Percentiles rank a stretch among this genome's conserved stretches.
Evolutionary conservation across 2,797 vertebrate genomes (phyloP).

Genomic region (Gila robusta): DNA sequence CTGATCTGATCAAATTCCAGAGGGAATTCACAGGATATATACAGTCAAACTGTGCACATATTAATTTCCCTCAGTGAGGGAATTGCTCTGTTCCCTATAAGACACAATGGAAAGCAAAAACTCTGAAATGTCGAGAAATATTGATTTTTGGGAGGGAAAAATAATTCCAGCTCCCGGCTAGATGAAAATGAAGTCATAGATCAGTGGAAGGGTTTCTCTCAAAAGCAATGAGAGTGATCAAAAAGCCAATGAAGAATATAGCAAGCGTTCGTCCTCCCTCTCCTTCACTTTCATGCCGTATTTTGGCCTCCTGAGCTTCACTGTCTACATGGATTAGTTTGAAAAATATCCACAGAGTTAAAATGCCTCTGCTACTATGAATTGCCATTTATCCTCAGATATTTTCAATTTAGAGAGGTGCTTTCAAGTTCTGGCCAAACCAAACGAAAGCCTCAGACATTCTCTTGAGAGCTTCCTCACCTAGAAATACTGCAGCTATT

Average conservation of each 20-base stretch:
- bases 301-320: conserved; percentile 27
- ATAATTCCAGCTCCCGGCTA: conserved; percentile 41
- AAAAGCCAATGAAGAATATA: conserved; percentile 36
- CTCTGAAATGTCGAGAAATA: conserved; percentile 37
- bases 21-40: conserved; percentile 11
- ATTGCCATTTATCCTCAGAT: conserved; percentile 52
- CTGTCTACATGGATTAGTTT: conserved; percentile 58
- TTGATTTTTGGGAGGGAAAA: conserved; percentile 46
- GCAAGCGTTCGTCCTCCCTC: conserved; percentile 27
- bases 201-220: conserved; percentile 35
- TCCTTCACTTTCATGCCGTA: conserved; percentile 22
- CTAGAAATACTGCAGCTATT: conserved; percentile 18
- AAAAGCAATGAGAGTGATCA: conserved; percentile 10
- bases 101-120: conserved; percentile 39
- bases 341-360: conserved; percentile 51
- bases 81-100: conserved; percentile 33
- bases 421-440: conserved; percentile 59
- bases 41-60: conserved; percentile 31
- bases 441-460: conserved; percentile 47
- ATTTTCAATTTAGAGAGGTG: conserved; percentile 48
- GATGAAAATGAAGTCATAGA: conserved; percentile 48
- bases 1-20: not conserved
- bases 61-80: conserved; percentile 39
- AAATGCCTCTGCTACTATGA: conserved; percentile 48
- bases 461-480: conserved; percentile 26